Evolutionary conservation across 2,888 invertebrate species (phyloP).

Genomic region (Andrena bucephala): DNA sequence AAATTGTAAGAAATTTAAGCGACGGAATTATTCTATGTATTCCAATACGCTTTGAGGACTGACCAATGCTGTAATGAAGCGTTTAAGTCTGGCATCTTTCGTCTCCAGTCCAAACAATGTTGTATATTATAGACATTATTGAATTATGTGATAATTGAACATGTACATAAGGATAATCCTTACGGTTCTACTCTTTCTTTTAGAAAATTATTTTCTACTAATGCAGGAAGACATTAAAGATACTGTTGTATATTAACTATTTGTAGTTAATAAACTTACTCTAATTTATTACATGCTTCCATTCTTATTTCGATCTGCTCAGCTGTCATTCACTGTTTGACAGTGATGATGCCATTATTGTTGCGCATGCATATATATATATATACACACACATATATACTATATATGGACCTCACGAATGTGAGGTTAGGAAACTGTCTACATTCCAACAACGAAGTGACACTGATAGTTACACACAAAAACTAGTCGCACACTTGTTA

Average conservation of each 20-base stretch:
- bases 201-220: conserved; percentile 11
- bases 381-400: too few species aligned
- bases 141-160: conserved; percentile 6
- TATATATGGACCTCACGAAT: neutral
- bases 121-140: conserved; percentile 11
- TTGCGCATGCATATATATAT: neutral
- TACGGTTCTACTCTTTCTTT: neutral
- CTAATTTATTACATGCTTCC: neutral
- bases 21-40: conserved; percentile 85
- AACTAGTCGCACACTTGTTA: neutral
- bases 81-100: conserved; percentile 3
- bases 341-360: neutral
- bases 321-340: neutral
- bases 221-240: conserved; percentile 9
- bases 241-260: conserved; percentile 15
- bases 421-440: conserved; percentile 35
- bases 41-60: conserved; percentile 70
- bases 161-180: conserved; percentile 7
- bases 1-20: conserved; percentile 83
- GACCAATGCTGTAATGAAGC: conserved; percentile 18
- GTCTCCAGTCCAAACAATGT: neutral
- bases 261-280: conserved; percentile 23
- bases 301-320: neutral
- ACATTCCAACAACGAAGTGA: neutral
- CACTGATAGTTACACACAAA: neutral